Evolutionary conservation across 2,888 invertebrate species (phyloP), one percentile per base, ranked within the genome.

Genomic region (Aphodius granarius): DNA sequence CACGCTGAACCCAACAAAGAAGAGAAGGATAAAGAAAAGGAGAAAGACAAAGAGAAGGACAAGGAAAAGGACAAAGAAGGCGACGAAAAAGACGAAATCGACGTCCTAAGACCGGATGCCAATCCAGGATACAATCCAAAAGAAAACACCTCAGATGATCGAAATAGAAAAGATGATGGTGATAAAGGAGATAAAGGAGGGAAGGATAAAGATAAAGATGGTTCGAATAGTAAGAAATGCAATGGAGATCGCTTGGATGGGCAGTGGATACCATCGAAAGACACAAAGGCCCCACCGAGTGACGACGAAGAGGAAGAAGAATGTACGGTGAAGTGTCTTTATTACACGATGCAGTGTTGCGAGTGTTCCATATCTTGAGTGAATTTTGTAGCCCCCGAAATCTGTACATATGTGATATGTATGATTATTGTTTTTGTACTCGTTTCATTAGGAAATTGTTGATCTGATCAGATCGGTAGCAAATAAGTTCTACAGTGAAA

Each of bases 261-360:
- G 9, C 78, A 76, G 64, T 75, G 74, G 78, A 75, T 75, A 65
- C 75, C 75, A 21, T 15, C 72, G 1, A 71, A 73, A 72, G 76
- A 76, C n/a, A 74, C 77, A 22, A 78, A 78, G 17, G 73, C 74
- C 4, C 63, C 75, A 17, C 63, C 73, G 68, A 78, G 79, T 19
- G 77, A 79, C 13, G 80, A 81, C 13, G 80, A 86, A 3, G 89
- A 91, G 75, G 90, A 91, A 17, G 90, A 91, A 77, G 88, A 87
- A 74, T 92, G 92, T 80, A 88, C 89, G 71, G 88, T 92, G 2
- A 90, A 90, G 82, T 92, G 92, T 81, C 86, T 92, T 15, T 91
- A 91, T 82, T 91, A 90, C 81, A 89, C 91, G 5, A 86, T 92
- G 79, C 90, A 91, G 83, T 92, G 92, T 82, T 92, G 92, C 86